These are phyloP conservation scores for Ciconia nigra DNA, from an alignment of 2,797 vertebrate species.

Conservation along the genomic window DNA sequence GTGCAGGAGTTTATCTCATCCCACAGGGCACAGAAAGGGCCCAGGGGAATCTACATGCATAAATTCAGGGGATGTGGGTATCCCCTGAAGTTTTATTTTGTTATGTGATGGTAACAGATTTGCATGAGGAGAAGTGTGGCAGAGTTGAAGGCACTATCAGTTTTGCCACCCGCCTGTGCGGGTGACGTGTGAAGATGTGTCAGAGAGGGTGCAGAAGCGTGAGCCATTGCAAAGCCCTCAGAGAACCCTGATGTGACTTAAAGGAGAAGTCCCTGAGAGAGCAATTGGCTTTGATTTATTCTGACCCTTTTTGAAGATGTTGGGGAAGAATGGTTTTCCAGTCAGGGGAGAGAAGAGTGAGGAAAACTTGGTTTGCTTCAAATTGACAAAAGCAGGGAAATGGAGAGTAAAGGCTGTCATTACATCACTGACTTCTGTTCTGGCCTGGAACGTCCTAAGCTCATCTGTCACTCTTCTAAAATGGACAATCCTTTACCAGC, in stretches of 20 bases:
- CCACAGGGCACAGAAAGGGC: neutral
- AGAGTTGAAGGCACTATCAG: neutral
- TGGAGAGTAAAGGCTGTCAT: neutral
- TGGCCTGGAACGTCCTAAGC: neutral
- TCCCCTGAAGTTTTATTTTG: neutral
- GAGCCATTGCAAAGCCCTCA: neutral
- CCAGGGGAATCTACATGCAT: fast-evolving
- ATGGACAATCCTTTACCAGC: neutral
- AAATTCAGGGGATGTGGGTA: neutral
- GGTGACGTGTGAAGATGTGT: neutral
- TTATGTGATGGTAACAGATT: neutral
- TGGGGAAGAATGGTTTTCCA: neutral
- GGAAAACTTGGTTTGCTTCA: neutral
- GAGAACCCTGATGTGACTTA: neutral
- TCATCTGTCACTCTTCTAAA: neutral
- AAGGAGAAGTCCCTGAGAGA: neutral
- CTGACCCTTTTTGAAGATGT: neutral
- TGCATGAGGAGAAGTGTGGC: neutral
- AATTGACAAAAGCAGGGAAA: neutral
- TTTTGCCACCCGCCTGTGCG: neutral
- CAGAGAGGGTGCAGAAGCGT: neutral
- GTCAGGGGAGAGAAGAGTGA: neutral
- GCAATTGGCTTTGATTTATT: neutral
- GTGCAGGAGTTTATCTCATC: neutral
- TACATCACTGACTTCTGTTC: neutral